Evolutionary conservation across 2,113 vertebrate genomes (phyloP), one percentile per base, ranked within the genome.

Genomic region (Indicator indicator): DNA sequence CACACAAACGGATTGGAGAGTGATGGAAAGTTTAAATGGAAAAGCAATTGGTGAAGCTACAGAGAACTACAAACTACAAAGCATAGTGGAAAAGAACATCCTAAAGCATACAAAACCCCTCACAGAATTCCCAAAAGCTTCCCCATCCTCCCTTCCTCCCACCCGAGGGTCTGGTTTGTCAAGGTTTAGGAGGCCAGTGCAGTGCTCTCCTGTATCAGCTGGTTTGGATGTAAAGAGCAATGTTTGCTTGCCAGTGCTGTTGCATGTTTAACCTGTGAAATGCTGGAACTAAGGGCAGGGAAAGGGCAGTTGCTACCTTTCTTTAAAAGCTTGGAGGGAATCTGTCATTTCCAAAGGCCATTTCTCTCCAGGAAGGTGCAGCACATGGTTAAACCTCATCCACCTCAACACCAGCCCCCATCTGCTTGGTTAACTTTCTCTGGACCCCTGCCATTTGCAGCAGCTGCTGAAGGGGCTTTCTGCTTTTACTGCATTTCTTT

Each of bases 401-500:
- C n/a, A 50, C 32, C 72, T 80, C 71, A 89, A 92, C 73, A 87
- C 86, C 44, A 78, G 18, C 82, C 73, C 48, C 2, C 86, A 8
- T 15, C 88, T 58, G 20, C 71, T 62, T 68, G 54, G 56, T 81
- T 82, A 80, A 54, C 54, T 65, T 88, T 92, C 64, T 82, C 2
- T 33, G n/a, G 52, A 17, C 3, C 10, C n/a, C 33, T 91, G 76
- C 60, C 76, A 60, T 96, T 65, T 94, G 80, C 87, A 94, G 83
- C 85, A 94, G 90, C 73, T 91, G 68, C 46, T 86, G 86, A 94
- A 91, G 60, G 70, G 92, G 75, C 85, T 95, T 68, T 74, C 58
- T 93, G 92, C 58, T 95, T 96, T 92, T 89, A 86, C 91, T 95
- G 80, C 76, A 38, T 96, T 97, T 96, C 77, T 94, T 90, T 4